Percentiles rank a stretch among this genome's conserved stretches.
Conservation (phyloP, 2,888 invertebrate genomes). For the Mesorhabditis spiculigera region DNA sequence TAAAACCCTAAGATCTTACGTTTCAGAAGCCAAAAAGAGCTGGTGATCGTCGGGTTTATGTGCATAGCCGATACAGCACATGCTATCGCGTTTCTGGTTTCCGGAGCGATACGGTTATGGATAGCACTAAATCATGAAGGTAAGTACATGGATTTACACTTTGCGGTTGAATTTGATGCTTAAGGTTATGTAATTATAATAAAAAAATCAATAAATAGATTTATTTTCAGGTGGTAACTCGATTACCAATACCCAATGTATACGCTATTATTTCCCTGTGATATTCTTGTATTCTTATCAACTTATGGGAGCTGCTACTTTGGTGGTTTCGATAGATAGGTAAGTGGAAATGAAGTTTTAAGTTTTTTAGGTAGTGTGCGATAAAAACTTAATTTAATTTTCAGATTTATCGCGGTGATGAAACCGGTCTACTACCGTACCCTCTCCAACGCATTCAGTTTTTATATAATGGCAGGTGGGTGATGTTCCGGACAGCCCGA, state of each 20-base stretch:
- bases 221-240: not conserved
- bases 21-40: not conserved
- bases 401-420: constrained; percentile 1
- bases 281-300: not conserved
- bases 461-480: not conserved
- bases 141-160: not conserved
- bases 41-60: constrained; percentile 4
- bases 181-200: no score
- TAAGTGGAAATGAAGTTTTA: not conserved
- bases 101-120: not conserved
- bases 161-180: no score
- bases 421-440: not conserved
- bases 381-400: not conserved
- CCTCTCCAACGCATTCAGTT: not conserved
- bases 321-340: not conserved
- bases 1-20: not conserved
- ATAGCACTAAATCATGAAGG: not conserved
- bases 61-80: not conserved
- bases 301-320: not conserved
- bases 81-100: not conserved
- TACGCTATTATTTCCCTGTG: not conserved
- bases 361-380: not conserved
- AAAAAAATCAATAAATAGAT: no score
- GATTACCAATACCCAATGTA: not conserved
- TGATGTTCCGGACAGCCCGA: not conserved